A percentile compares a stretch with the other conserved stretches of the same genome.
Evolutionary conservation across 2,888 invertebrate species (phyloP).

Genomic region (Allolobophora icterica): DNA sequence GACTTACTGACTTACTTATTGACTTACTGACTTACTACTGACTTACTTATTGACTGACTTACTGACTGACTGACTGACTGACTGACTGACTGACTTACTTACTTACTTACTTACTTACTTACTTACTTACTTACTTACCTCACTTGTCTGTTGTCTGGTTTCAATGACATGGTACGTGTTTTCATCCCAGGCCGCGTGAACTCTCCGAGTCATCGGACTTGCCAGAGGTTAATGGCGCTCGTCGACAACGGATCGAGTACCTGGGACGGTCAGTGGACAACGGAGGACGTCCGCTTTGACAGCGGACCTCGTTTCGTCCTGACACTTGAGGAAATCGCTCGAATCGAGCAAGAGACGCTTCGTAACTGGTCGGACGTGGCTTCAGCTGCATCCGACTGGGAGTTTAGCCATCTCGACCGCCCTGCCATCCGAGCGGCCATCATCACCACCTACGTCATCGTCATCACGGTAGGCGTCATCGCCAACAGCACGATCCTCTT

Average conservation of each 20-base stretch:
- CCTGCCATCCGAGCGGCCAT: conserved; percentile 55
- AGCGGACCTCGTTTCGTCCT: not conserved
- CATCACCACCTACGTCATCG: conserved; percentile 54
- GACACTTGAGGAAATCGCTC: not conserved
- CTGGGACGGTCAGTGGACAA: not conserved
- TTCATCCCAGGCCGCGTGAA: not conserved
- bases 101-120: too few species aligned
- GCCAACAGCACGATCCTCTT: conserved; percentile 58
- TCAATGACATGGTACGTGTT: not conserved
- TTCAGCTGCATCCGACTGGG: not conserved
- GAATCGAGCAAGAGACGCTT: not conserved
- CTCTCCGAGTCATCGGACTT: not conserved
- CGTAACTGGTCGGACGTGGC: not conserved
- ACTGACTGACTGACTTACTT: too few species aligned
- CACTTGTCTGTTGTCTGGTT: not conserved
- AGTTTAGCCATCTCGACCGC: conserved; percentile 54
- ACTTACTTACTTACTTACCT: not conserved
- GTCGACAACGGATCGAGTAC: not conserved
- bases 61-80: too few species aligned
- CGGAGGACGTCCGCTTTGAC: not conserved
- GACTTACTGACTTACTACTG: too few species aligned
- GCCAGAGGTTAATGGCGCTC: not conserved
- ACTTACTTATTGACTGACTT: too few species aligned
- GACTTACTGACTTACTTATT: too few species aligned
- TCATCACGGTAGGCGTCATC: conserved; percentile 58